Evolutionary conservation across 2,797 vertebrate genomes (phyloP).

Genomic region (Parauchenoglanis ngamensis): DNA sequence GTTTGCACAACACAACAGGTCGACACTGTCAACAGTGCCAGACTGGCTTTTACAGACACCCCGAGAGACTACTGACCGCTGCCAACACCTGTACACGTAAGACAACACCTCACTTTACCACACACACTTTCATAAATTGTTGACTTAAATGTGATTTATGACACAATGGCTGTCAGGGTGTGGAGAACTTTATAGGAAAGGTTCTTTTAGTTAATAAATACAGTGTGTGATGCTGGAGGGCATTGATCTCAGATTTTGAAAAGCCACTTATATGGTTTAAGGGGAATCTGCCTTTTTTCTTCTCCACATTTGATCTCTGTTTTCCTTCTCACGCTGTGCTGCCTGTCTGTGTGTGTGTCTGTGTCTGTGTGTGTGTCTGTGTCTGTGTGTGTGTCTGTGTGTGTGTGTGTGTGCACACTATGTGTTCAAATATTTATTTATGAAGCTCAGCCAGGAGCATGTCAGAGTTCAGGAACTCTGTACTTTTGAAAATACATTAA

Average conservation of each 20-base stretch:
- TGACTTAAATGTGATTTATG: slow-evolving; percentile 14
- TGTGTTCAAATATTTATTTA: slow-evolving; percentile 28
- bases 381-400: slow-evolving; percentile 9
- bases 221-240: slow-evolving; percentile 18
- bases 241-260: slow-evolving; percentile 37
- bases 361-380: slow-evolving; percentile 30
- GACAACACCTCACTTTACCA: slow-evolving; percentile 41
- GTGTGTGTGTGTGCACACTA: slow-evolving; percentile 50
- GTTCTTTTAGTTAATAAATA: neutral
- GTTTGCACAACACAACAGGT: slow-evolving; percentile 92
- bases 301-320: neutral
- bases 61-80: slow-evolving; percentile 75
- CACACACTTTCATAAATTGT: neutral
- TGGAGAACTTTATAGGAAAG: slow-evolving; percentile 12
- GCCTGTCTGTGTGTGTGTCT: slow-evolving; percentile 22
- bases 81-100: slow-evolving; percentile 89
- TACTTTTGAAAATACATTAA: slow-evolving; percentile 38
- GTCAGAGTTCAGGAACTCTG: slow-evolving; percentile 52
- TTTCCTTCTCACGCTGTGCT: slow-evolving; percentile 28
- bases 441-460: slow-evolving; percentile 45
- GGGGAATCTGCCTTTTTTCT: slow-evolving; percentile 10
- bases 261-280: slow-evolving; percentile 41
- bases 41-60: slow-evolving; percentile 87
- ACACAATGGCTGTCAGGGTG: neutral
- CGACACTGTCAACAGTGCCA: slow-evolving; percentile 89